Conservation (phyloP, 2,797 vertebrate genomes). For the Glossophaga mutica region DNA sequence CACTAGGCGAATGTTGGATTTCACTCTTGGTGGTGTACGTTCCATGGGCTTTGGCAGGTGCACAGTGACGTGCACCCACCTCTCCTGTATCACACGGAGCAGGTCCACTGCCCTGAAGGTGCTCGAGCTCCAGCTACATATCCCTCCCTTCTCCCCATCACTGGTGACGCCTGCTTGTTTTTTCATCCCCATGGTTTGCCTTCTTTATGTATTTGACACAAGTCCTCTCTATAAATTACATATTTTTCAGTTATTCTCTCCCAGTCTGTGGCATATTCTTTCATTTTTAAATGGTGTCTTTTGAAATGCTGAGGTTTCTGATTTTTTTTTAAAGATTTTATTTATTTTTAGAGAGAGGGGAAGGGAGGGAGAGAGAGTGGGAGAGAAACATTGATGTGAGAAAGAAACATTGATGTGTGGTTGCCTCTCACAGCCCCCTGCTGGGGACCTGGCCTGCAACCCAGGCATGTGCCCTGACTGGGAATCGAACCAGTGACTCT, state of each 20-base stretch:
- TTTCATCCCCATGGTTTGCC: not conserved
- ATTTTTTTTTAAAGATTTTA: too few species aligned
- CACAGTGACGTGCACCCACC: not conserved
- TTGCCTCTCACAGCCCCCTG: too few species aligned
- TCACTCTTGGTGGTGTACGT: not conserved
- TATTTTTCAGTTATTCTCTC: not conserved
- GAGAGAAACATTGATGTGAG: too few species aligned
- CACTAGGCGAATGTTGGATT: not conserved
- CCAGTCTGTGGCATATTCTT: not conserved
- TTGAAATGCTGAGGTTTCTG: not conserved
- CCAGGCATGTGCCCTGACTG: too few species aligned
- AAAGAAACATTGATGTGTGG: too few species aligned
- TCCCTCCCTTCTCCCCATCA: not conserved
- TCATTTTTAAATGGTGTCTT: not conserved
- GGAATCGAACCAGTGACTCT: too few species aligned
- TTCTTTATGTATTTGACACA: not conserved
- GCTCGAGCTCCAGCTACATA: not conserved
- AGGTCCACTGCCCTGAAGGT: not conserved
- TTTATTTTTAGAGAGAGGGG: too few species aligned
- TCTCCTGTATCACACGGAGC: fast-evolving
- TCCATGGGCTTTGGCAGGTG: not conserved
- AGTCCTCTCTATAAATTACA: not conserved
- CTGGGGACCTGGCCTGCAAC: too few species aligned
- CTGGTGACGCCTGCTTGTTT: not conserved
- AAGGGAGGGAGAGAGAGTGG: too few species aligned